phyloP scores from a whole-genome alignment of 2,888 invertebrate genomes.

The Caenorhabditis afra region DNA sequence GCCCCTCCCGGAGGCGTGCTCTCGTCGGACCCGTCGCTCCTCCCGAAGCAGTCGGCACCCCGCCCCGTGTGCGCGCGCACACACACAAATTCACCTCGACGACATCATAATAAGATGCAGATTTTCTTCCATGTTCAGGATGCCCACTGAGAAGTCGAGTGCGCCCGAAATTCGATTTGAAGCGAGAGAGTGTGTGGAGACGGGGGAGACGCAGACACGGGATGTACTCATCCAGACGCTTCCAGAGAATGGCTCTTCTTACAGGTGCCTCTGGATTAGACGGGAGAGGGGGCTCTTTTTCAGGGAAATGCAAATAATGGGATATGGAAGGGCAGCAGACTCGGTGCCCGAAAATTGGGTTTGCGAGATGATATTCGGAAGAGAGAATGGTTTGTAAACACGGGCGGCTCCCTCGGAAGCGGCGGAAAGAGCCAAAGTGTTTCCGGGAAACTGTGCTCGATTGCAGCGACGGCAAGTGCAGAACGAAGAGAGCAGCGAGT shows the following conservation, averaged over 20 bases:
- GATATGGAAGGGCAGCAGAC: no score
- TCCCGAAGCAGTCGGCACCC: constrained; percentile 19
- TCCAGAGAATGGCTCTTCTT: background rate
- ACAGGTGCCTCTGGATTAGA: constrained; percentile 10
- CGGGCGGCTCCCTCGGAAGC: no score
- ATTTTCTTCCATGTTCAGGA: constrained; percentile 39
- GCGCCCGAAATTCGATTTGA: constrained; percentile 37
- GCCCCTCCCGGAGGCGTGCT: constrained; percentile 17
- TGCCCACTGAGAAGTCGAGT: background rate
- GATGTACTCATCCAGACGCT: constrained; percentile 33
- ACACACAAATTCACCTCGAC: constrained; percentile 46
- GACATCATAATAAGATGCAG: constrained; percentile 51
- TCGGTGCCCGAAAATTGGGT: no score
- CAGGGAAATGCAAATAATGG: background rate
- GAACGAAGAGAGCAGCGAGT: background rate
- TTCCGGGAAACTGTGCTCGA: no score
- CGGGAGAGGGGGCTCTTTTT: constrained; percentile 1
- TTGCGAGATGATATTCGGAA: background rate
- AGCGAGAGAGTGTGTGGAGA: constrained; percentile 24
- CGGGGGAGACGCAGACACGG: constrained; percentile 6
- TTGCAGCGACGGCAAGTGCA: background rate
- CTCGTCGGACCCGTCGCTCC: constrained; percentile 31
- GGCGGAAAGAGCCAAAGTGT: no score
- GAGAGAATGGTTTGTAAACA: no score
- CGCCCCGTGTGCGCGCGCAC: constrained; percentile 5